Conservation (phyloP, 2,797 vertebrate genomes). For the Neosilurus hyrtlii region DNA sequence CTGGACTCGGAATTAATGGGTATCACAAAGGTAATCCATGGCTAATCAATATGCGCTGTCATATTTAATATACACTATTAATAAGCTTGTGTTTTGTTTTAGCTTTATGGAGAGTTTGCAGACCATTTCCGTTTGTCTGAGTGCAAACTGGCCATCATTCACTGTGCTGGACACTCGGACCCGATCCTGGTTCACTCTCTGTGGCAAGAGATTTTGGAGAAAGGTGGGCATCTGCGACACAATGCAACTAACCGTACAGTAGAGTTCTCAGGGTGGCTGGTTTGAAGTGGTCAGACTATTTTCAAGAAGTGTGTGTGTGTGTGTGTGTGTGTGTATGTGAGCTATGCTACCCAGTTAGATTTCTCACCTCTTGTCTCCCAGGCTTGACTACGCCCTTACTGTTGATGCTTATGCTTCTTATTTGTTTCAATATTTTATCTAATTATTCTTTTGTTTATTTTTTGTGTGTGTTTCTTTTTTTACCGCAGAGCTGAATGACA, state of each 20-base stretch:
- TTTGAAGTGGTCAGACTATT: background rate
- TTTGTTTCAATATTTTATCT: too few species aligned
- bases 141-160: constrained; percentile 96
- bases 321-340: background rate
- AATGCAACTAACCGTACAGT: too few species aligned
- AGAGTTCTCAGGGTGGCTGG: background rate
- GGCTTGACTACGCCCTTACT: too few species aligned
- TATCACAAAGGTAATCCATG: constrained; percentile 85
- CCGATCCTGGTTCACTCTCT: constrained; percentile 92
- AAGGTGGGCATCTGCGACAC: constrained; percentile 70
- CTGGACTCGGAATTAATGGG: constrained; percentile 95
- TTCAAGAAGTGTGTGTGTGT: background rate
- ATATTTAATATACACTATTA: background rate
- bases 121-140: constrained; percentile 93
- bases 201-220: constrained; percentile 97
- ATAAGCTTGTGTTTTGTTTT: background rate
- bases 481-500: constrained; percentile 83
- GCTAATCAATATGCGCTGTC: background rate
- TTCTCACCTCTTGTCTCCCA: too few species aligned
- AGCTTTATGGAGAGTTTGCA: constrained; percentile 97
- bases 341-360: too few species aligned
- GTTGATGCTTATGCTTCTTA: too few species aligned
- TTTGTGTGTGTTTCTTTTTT: constrained; percentile 19
- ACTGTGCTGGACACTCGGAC: constrained; percentile 93
- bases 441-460: too few species aligned